A percentile compares a stretch with the other conserved stretches of the same genome.
These are phyloP conservation scores for Branchinecta sandiegonensis DNA, from an alignment of 2,888 invertebrate species.

Conservation along the genomic window DNA sequence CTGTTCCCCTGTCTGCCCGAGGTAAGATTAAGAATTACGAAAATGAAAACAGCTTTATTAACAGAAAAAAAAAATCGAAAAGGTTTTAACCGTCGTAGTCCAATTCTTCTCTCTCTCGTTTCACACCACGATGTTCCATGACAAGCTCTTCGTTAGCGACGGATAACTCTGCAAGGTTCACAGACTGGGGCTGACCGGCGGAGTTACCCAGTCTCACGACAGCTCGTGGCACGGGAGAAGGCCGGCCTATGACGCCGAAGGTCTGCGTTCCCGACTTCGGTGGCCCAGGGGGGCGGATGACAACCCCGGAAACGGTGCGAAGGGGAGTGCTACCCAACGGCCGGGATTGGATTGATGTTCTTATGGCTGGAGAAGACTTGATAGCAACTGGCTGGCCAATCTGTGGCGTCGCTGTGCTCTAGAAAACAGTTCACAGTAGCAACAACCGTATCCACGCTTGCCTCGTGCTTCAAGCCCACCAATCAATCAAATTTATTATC, in stretches of 20 bases:
- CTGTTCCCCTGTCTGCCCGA: too few species aligned
- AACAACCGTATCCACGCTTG: too few species aligned
- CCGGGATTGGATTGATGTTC: not conserved
- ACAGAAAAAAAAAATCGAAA: not conserved
- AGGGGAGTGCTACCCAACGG: slow-evolving; percentile 1
- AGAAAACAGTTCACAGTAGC: not conserved
- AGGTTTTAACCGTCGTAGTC: slow-evolving; percentile 37
- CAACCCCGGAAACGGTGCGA: not conserved
- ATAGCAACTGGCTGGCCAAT: slow-evolving; percentile 9
- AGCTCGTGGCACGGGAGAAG: not conserved
- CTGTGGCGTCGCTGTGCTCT: not conserved
- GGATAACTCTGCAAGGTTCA: slow-evolving; percentile 1
- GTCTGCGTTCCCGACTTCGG: not conserved
- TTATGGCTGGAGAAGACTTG: not conserved
- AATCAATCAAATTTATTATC: too few species aligned
- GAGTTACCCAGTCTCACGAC: slow-evolving; percentile 4
- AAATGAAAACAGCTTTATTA: not conserved
- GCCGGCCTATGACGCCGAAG: not conserved
- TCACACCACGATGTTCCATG: slow-evolving; percentile 34
- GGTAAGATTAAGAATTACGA: too few species aligned
- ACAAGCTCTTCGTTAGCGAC: slow-evolving; percentile 18
- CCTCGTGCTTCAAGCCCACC: too few species aligned
- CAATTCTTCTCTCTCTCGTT: slow-evolving; percentile 54
- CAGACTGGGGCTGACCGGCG: not conserved
- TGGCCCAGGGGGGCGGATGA: slow-evolving; percentile 11